phyloP scores from a whole-genome alignment of 2,113 vertebrate genomes.

The Candoia aspera region DNA sequence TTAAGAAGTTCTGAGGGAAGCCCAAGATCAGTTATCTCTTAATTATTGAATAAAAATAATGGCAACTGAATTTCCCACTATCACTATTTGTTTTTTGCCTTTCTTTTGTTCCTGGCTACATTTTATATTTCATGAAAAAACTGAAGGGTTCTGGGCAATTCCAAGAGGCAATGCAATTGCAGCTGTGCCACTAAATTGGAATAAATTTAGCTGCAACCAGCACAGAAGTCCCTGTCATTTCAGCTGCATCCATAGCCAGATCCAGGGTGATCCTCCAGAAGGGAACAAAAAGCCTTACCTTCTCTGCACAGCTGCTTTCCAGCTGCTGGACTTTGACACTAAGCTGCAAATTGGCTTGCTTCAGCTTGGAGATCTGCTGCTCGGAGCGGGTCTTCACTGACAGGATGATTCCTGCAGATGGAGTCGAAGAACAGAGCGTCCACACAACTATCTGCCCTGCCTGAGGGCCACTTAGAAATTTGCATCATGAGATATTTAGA shows the following conservation, averaged over 20 bases:
- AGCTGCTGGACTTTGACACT: conserved; percentile 82
- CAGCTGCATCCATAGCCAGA: not conserved
- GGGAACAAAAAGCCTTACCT: conserved; percentile 72
- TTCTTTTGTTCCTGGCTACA: not conserved
- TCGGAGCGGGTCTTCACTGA: conserved; percentile 89
- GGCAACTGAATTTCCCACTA: not conserved
- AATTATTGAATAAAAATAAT: not conserved
- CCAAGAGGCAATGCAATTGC: not conserved
- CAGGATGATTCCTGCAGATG: conserved; percentile 84
- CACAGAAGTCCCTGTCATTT: not conserved
- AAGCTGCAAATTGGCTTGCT: conserved; percentile 84
- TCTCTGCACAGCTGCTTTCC: conserved; percentile 78
- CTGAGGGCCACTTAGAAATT: not conserved
- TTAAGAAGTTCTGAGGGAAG: not conserved
- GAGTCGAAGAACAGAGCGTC: not conserved
- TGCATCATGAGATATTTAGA: not conserved
- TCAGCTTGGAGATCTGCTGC: conserved; percentile 83
- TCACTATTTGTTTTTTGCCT: not conserved
- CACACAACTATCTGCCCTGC: not conserved
- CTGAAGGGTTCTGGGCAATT: not conserved
- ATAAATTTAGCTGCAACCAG: not conserved
- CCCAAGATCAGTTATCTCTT: not conserved
- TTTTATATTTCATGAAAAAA: not conserved
- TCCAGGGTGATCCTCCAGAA: not conserved
- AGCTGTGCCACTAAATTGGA: not conserved